Evolutionary conservation across 2,113 vertebrate species (phyloP).

Genomic region (Alethe diademata): DNA sequence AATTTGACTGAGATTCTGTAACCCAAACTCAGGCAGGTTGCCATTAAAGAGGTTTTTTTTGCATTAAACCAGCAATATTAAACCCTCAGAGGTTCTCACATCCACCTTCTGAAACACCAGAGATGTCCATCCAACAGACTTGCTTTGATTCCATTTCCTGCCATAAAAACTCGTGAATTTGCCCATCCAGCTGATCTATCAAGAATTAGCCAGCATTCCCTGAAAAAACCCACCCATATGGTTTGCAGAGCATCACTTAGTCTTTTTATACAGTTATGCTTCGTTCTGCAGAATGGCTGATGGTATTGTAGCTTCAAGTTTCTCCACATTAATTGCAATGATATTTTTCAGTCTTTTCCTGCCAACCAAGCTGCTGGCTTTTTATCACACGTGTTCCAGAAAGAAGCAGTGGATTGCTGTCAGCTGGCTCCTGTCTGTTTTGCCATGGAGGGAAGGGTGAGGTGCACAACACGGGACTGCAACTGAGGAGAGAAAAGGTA

Average conservation of each 20-base stretch:
- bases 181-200: background rate
- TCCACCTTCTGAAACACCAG: background rate
- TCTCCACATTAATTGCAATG: constrained; percentile 36
- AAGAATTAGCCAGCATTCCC: background rate
- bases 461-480: accelerated
- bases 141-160: background rate
- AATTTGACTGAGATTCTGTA: constrained; percentile 8
- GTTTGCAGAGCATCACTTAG: background rate
- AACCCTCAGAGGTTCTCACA: background rate
- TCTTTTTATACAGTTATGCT: background rate
- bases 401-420: background rate
- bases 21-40: background rate
- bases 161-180: background rate
- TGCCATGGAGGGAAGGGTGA: background rate
- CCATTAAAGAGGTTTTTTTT: background rate
- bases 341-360: constrained; percentile 49
- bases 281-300: background rate
- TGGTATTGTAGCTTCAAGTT: constrained; percentile 10
- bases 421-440: background rate
- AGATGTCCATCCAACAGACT: background rate
- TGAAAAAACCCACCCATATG: background rate
- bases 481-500: background rate
- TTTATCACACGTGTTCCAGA: background rate
- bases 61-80: background rate
- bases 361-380: constrained; percentile 47